phyloP scores from a whole-genome alignment of 2,888 invertebrate species.

The Hanleya hanleyi region DNA sequence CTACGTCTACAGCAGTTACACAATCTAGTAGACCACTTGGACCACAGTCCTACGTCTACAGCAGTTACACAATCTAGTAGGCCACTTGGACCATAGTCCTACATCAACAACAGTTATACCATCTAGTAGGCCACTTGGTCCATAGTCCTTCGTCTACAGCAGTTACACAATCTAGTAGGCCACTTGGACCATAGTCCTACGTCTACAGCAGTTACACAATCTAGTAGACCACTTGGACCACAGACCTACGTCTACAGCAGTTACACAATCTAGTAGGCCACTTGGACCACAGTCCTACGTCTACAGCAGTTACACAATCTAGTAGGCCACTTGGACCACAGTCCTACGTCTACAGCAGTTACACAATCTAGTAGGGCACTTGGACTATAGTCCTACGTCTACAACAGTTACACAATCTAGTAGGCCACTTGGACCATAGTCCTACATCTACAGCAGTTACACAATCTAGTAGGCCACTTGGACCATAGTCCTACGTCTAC shows the following conservation, averaged over 20 bases:
- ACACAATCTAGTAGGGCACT: slow-evolving; percentile 54
- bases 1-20: neutral
- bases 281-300: too few species aligned
- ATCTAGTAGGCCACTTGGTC: neutral
- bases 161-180: too few species aligned
- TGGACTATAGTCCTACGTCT: slow-evolving; percentile 46
- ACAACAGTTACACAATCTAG: slow-evolving; percentile 38
- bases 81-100: neutral
- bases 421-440: slow-evolving; percentile 58
- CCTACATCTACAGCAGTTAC: slow-evolving; percentile 35
- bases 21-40: neutral
- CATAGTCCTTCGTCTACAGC: too few species aligned
- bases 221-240: neutral
- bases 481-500: slow-evolving; percentile 28
- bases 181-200: neutral
- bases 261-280: too few species aligned
- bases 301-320: too few species aligned
- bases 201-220: neutral
- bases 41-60: neutral
- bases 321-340: neutral
- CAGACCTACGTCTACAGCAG: too few species aligned
- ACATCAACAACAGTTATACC: neutral
- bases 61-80: neutral
- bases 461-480: slow-evolving; percentile 31
- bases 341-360: slow-evolving; percentile 14